A percentile compares a stretch with the other conserved stretches of the same genome.
Conservation (phyloP, 2,797 vertebrate species). For the Mallotus villosus region DNA sequence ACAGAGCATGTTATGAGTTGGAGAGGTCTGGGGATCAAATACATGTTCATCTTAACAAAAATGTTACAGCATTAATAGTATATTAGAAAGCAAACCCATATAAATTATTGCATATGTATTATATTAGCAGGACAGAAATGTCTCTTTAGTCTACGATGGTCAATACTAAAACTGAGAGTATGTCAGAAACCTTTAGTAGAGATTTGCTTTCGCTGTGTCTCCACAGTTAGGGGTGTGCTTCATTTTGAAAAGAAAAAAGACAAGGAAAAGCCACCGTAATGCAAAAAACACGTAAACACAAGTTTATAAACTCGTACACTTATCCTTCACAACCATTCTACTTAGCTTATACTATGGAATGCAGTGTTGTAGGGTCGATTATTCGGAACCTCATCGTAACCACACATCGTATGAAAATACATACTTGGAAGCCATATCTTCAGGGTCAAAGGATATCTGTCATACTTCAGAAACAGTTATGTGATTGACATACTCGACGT, state of each 20-base stretch:
- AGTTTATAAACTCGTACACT: slow-evolving; percentile 84
- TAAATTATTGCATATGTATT: slow-evolving; percentile 63
- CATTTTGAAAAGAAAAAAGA: slow-evolving; percentile 59
- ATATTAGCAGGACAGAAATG: slow-evolving; percentile 56
- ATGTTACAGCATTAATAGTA: slow-evolving; percentile 45
- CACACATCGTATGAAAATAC: slow-evolving; percentile 36
- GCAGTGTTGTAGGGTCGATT: slow-evolving; percentile 40
- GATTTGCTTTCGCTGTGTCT: slow-evolving; percentile 88
- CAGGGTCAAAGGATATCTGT: slow-evolving; percentile 28
- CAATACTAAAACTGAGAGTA: slow-evolving; percentile 40
- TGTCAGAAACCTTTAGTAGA: slow-evolving; percentile 34
- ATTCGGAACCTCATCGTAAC: slow-evolving; percentile 13
- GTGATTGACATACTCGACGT: slow-evolving; percentile 42
- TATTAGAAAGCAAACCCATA: slow-evolving; percentile 52
- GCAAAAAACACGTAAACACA: slow-evolving; percentile 80
- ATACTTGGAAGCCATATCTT: slow-evolving; percentile 24
- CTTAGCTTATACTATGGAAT: slow-evolving; percentile 55
- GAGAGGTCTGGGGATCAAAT: slow-evolving; percentile 45
- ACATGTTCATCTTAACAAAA: slow-evolving; percentile 34
- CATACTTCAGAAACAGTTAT: slow-evolving; percentile 30
- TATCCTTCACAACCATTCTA: slow-evolving; percentile 83
- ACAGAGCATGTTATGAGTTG: slow-evolving; percentile 47
- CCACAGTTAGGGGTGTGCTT: slow-evolving; percentile 63
- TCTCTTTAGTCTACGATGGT: slow-evolving; percentile 40
- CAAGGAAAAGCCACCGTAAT: slow-evolving; percentile 71